phyloP scores from a whole-genome alignment of 1,140 invertebrate species.

The Pectinophora gossypiella region DNA sequence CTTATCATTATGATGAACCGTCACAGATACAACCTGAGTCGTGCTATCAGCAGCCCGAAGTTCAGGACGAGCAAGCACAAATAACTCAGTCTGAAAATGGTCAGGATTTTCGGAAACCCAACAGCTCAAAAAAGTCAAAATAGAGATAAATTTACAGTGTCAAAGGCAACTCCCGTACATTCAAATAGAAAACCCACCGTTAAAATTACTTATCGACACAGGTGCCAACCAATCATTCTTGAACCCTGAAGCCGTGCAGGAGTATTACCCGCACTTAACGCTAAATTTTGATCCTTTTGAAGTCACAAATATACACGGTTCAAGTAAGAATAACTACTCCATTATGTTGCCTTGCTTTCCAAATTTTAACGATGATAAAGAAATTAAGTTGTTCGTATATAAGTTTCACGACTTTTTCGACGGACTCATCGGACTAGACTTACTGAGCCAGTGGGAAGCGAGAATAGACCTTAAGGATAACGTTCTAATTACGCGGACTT shows the following conservation, averaged over 20 bases:
- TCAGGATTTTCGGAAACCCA: neutral
- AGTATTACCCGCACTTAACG: neutral
- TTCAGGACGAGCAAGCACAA: neutral
- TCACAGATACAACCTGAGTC: too few species aligned
- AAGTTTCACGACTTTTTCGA: neutral
- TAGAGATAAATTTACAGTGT: slow-evolving; percentile 2
- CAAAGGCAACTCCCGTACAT: slow-evolving; percentile 1
- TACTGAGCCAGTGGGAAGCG: neutral
- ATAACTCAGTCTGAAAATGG: neutral
- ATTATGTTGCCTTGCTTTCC: neutral
- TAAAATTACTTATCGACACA: slow-evolving; percentile 1
- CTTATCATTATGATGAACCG: neutral
- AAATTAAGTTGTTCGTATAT: slow-evolving; percentile 1
- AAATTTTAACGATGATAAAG: neutral
- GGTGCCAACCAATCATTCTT: slow-evolving; percentile 1
- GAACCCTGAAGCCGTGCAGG: neutral
- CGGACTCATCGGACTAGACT: neutral
- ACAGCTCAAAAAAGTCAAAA: neutral
- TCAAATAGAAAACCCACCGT: neutral
- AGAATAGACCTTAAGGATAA: neutral
- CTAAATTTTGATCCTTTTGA: neutral
- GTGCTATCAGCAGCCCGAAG: too few species aligned
- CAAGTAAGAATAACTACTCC: neutral
- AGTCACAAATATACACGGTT: neutral
- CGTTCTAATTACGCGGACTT: neutral